These are phyloP conservation scores for Tetranychus piercei DNA, from an alignment of 2,888 invertebrate genomes.

Conservation along the genomic window DNA sequence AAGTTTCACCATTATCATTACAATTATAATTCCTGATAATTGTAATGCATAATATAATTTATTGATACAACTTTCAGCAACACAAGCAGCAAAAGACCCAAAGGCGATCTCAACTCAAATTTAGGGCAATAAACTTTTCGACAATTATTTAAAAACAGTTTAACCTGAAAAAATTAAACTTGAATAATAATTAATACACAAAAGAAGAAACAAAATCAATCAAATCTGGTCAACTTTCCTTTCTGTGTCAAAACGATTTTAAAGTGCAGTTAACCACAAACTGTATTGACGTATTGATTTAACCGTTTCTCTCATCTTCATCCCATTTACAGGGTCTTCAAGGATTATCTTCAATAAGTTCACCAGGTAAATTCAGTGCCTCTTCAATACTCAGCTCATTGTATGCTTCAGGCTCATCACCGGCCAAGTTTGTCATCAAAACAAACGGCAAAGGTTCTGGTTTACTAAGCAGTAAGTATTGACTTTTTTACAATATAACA, in stretches of 20 bases:
- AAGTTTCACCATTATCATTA: too few species aligned
- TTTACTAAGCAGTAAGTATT: neutral
- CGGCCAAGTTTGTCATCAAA: slow-evolving; percentile 2
- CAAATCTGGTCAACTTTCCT: too few species aligned
- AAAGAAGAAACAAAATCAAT: neutral
- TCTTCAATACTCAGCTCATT: neutral
- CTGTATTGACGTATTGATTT: neutral
- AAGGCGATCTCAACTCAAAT: neutral
- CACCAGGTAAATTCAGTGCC: neutral
- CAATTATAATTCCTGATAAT: too few species aligned
- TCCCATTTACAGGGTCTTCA: neutral
- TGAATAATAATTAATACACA: neutral
- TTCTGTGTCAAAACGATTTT: too few species aligned
- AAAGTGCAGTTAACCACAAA: too few species aligned
- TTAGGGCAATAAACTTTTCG: neutral
- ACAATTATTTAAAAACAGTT: neutral
- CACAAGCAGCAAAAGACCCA: neutral
- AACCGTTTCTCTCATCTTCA: neutral
- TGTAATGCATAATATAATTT: too few species aligned
- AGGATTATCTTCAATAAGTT: neutral
- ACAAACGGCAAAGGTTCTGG: slow-evolving; percentile 5
- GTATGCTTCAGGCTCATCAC: slow-evolving; percentile 1
- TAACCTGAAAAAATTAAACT: neutral
- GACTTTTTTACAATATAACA: neutral
- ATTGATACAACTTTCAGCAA: too few species aligned